Evolutionary conservation across 2,797 vertebrate genomes (phyloP).

Genomic region (Tadarida brasiliensis): DNA sequence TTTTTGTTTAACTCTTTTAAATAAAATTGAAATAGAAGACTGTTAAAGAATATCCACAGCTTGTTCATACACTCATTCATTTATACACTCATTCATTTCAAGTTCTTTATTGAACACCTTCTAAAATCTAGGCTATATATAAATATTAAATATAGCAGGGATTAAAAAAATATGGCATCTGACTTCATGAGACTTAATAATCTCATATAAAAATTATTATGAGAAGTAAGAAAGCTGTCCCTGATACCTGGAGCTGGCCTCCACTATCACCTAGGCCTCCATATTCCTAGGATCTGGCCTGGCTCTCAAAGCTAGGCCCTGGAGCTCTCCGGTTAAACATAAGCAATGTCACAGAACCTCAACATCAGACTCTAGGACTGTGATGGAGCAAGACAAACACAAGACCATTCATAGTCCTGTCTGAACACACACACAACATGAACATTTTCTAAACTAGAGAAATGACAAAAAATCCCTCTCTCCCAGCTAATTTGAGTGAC

Average conservation of each 20-base stretch:
- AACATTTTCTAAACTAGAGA: background rate
- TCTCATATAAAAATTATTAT: background rate
- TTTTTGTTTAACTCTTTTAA: conserved; percentile 20
- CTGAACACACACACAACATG: background rate
- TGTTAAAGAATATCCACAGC: background rate
- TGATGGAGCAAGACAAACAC: background rate
- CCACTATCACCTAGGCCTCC: background rate
- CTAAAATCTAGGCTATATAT: background rate
- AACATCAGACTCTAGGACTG: background rate
- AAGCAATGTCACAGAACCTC: background rate
- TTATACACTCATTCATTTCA: background rate
- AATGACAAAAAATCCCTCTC: background rate
- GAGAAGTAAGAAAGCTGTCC: background rate
- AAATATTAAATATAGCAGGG: background rate
- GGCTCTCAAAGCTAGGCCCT: background rate
- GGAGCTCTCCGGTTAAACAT: background rate
- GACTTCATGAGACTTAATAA: background rate
- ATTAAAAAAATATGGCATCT: background rate
- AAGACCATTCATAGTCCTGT: background rate
- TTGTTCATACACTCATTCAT: background rate
- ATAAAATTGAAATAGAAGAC: background rate
- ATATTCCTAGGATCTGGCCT: background rate
- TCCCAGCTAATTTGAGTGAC: background rate
- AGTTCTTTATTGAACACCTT: background rate
- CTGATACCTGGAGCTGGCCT: background rate